Conservation (phyloP, 1,140 invertebrate genomes). For the Solen grandis region DNA sequence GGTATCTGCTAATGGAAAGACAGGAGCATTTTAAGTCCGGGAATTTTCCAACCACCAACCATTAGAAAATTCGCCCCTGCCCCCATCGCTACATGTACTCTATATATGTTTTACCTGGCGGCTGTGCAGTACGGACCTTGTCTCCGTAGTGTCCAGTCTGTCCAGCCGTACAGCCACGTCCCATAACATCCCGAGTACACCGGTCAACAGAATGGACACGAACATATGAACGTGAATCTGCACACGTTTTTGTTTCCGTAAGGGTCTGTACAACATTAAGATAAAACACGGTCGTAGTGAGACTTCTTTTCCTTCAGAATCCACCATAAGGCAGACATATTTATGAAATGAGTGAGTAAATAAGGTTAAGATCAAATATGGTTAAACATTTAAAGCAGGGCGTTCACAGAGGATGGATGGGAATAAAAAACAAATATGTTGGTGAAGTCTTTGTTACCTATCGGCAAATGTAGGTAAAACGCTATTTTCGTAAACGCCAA, state of each 20-base stretch:
- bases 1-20: neutral
- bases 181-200: conserved; percentile 37
- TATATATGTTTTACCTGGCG: conserved; percentile 54
- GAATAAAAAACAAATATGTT: too few relatives aligned
- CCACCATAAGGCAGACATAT: too few relatives aligned
- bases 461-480: too few relatives aligned
- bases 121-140: neutral
- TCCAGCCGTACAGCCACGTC: conserved; percentile 43
- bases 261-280: conserved; percentile 3
- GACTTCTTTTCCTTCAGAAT: too few relatives aligned
- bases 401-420: too few relatives aligned
- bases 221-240: conserved; percentile 51
- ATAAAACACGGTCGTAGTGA: conserved; percentile 32
- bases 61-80: neutral
- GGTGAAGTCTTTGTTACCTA: too few relatives aligned
- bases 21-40: neutral
- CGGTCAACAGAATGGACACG: conserved; percentile 24
- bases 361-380: too few relatives aligned
- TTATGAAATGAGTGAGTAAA: too few relatives aligned
- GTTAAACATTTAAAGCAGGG: too few relatives aligned
- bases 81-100: neutral
- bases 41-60: neutral
- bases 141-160: neutral
- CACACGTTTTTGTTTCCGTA: conserved; percentile 33
- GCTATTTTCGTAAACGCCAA: too few relatives aligned